These are phyloP conservation scores for Ptychochromis oligacanthus DNA, from an alignment of 2,113 vertebrate species.

Conservation along the genomic window DNA sequence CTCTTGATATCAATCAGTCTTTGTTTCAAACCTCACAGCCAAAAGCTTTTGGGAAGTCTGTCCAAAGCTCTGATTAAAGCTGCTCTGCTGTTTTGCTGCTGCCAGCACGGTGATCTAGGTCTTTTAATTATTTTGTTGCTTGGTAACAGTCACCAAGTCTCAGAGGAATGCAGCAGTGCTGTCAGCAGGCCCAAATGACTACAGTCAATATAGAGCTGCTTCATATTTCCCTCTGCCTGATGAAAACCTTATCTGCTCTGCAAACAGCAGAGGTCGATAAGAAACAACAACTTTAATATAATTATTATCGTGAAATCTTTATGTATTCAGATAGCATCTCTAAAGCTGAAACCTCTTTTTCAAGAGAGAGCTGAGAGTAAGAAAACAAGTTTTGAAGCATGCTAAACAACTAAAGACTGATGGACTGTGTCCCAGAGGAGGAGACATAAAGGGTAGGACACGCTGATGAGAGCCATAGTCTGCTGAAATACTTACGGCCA, in stretches of 20 bases:
- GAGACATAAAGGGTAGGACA: too few relatives aligned
- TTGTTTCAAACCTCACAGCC: neutral
- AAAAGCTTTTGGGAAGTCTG: neutral
- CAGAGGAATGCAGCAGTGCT: slow-evolving; percentile 7
- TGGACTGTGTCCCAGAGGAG: too few relatives aligned
- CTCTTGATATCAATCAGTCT: neutral
- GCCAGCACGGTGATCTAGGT: neutral
- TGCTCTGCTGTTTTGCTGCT: slow-evolving; percentile 1
- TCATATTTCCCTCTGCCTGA: neutral
- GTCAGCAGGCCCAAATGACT: neutral
- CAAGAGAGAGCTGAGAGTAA: too few relatives aligned
- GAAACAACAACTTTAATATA: neutral
- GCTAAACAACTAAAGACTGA: too few relatives aligned
- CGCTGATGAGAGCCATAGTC: too few relatives aligned
- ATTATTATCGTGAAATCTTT: too few relatives aligned
- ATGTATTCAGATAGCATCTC: too few relatives aligned
- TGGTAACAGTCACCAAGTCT: neutral
- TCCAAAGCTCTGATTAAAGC: neutral
- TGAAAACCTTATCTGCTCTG: neutral
- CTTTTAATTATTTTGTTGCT: slow-evolving; percentile 21
- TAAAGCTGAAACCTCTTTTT: too few relatives aligned
- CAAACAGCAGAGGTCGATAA: neutral
- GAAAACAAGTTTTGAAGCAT: too few relatives aligned
- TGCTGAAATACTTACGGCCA: too few relatives aligned
- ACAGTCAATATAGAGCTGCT: neutral